A percentile compares a stretch with the other conserved stretches of the same genome.
Conservation (phyloP, 2,888 invertebrate genomes). For the Andrena minutula region DNA sequence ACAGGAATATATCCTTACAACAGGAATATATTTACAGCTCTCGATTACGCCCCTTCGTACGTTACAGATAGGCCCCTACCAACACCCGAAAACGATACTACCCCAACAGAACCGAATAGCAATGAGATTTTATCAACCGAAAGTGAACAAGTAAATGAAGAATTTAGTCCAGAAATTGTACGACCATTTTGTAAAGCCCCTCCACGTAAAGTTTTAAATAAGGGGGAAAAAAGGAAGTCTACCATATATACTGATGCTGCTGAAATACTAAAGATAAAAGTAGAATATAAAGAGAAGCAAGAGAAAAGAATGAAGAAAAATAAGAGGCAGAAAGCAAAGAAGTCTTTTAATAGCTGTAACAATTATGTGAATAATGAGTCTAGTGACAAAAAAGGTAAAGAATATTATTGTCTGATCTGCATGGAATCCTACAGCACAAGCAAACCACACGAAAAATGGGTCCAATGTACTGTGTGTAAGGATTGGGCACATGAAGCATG, state of each 20-base stretch:
- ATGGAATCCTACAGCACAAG: not conserved
- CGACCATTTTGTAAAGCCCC: not conserved
- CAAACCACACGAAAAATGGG: not conserved
- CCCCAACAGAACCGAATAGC: not conserved
- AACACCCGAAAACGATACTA: not conserved
- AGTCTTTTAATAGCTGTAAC: too few relatives aligned
- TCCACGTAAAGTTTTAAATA: not conserved
- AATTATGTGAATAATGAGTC: too few relatives aligned
- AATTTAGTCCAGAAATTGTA: not conserved
- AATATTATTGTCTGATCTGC: not conserved
- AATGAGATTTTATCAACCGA: not conserved
- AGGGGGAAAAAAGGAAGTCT: not conserved
- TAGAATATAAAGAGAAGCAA: not conserved
- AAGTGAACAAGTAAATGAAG: slow-evolving; percentile 1
- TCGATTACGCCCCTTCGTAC: not conserved
- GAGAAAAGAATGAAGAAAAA: not conserved
- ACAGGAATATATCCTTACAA: not conserved
- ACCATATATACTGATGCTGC: not conserved
- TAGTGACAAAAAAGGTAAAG: not conserved
- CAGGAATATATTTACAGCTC: slow-evolving; percentile 1
- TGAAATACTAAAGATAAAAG: not conserved
- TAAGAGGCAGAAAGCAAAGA: not conserved
- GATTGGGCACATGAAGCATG: not conserved
- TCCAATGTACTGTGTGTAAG: not conserved
- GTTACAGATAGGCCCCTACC: not conserved